phyloP scores from a whole-genome alignment of 2,113 vertebrate genomes.

The Lepus timidus region DNA sequence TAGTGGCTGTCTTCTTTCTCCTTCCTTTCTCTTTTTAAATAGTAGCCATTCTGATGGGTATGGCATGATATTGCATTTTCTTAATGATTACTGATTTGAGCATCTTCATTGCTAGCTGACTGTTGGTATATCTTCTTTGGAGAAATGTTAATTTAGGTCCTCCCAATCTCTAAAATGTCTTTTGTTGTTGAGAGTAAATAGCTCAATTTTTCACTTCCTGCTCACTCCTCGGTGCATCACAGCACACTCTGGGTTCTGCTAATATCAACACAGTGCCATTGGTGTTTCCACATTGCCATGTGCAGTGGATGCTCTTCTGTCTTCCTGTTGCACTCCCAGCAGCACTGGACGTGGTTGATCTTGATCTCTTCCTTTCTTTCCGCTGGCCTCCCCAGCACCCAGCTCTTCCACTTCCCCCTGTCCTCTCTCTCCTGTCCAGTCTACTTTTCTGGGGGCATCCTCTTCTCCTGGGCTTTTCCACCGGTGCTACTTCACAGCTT shows the following conservation, averaged over 20 bases:
- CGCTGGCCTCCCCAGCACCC: background rate
- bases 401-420: rapidly evolving
- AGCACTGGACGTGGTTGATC: background rate
- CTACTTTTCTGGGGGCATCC: background rate
- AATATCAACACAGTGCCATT: background rate
- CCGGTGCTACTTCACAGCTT: background rate
- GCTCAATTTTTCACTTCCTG: background rate
- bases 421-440: background rate
- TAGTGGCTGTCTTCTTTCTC: background rate
- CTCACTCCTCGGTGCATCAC: background rate
- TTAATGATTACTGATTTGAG: background rate
- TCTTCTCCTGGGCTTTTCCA: background rate
- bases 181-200: background rate
- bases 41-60: background rate
- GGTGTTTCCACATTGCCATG: background rate
- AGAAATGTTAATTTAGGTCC: background rate
- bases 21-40: too few relatives aligned
- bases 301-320: background rate
- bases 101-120: background rate
- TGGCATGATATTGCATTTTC: background rate
- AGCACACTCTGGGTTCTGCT: background rate
- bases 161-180: background rate
- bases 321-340: background rate
- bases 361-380: background rate
- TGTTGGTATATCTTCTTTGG: background rate